These are phyloP conservation scores for Atethmia centrago DNA, from an alignment of 2,888 invertebrate species.

Conservation along the genomic window DNA sequence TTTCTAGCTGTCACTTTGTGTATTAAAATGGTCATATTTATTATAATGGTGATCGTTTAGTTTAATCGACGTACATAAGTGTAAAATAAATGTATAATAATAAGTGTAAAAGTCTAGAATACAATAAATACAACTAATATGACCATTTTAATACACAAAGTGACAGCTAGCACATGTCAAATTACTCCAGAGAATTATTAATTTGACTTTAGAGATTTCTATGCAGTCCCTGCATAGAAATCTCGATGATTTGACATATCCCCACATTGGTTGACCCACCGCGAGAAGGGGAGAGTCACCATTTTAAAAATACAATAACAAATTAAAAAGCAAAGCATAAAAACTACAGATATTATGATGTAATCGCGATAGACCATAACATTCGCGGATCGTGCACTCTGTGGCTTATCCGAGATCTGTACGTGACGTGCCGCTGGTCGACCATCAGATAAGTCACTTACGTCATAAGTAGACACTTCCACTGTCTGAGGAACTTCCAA, in stretches of 20 bases:
- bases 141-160: too few relatives aligned
- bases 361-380: constrained; percentile 48
- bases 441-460: constrained; percentile 53
- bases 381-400: constrained; percentile 38
- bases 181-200: too few relatives aligned
- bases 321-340: constrained; percentile 4
- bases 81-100: too few relatives aligned
- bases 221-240: too few relatives aligned
- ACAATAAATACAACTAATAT: too few relatives aligned
- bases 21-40: too few relatives aligned
- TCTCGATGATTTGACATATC: not conserved
- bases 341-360: constrained; percentile 27
- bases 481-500: constrained; percentile 30
- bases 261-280: not conserved
- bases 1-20: too few relatives aligned
- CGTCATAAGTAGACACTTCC: constrained; percentile 30
- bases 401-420: constrained; percentile 52
- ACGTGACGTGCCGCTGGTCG: constrained; percentile 50
- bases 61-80: too few relatives aligned
- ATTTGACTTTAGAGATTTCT: too few relatives aligned
- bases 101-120: too few relatives aligned
- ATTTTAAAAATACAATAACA: not conserved
- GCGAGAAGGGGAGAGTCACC: not conserved
- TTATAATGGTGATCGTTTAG: too few relatives aligned
- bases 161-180: too few relatives aligned